Evolutionary conservation across 2,113 vertebrate species (phyloP).

Genomic region (Glaucomys volans): DNA sequence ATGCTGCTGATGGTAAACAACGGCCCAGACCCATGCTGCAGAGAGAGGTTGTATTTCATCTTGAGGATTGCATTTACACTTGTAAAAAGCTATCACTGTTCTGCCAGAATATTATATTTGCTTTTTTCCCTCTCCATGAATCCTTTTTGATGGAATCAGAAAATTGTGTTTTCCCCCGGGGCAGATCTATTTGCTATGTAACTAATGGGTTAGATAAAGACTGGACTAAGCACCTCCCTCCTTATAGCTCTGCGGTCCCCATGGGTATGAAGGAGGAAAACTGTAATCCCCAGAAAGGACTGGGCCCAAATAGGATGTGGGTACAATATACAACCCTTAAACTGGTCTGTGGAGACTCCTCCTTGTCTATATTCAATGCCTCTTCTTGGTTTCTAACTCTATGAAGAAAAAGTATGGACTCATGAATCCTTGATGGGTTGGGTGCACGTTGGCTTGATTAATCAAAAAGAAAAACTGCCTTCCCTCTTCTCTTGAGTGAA

Average conservation of each 20-base stretch:
- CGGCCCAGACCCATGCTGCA: neutral
- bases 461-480: neutral
- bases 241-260: neutral
- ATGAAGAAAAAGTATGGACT: neutral
- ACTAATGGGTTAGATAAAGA: neutral
- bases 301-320: neutral
- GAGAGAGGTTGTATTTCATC: neutral
- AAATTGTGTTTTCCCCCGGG: neutral
- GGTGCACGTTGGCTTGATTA: neutral
- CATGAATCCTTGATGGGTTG: neutral
- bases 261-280: neutral
- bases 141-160: conserved; percentile 59
- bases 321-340: neutral
- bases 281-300: neutral
- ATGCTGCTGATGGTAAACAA: conserved; percentile 1
- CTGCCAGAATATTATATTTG: conserved; percentile 35
- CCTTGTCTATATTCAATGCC: neutral
- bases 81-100: neutral
- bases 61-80: conserved; percentile 30
- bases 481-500: neutral
- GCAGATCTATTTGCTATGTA: neutral
- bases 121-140: neutral
- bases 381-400: conserved; percentile 25
- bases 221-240: neutral
- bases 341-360: neutral